A percentile compares a stretch with the other conserved stretches of the same genome.
These are phyloP conservation scores for Champsocephalus esox DNA, from an alignment of 2,797 vertebrate species.

Conservation along the genomic window DNA sequence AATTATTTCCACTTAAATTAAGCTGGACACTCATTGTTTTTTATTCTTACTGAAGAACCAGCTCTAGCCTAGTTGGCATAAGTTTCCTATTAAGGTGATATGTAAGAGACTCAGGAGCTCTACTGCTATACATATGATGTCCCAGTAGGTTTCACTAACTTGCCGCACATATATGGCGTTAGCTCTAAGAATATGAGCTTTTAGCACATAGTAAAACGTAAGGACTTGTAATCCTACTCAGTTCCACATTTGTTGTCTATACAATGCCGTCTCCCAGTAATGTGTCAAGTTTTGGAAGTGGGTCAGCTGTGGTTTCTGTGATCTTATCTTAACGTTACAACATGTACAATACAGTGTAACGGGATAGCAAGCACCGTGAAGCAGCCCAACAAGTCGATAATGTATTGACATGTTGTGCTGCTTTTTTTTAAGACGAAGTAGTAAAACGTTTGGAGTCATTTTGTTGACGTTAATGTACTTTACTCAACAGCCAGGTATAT, in stretches of 20 bases:
- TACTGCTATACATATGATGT: not conserved
- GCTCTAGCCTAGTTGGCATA: not conserved
- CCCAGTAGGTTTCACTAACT: not conserved
- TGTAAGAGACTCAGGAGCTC: not conserved
- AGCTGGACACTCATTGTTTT: too few species aligned
- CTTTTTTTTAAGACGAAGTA: not conserved
- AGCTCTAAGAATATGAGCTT: not conserved
- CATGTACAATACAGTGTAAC: not conserved
- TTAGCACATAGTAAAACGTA: not conserved
- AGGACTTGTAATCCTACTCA: not conserved
- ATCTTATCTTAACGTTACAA: conserved; percentile 18
- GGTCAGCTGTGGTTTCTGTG: conserved; percentile 28
- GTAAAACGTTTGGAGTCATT: too few species aligned
- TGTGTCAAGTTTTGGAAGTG: conserved; percentile 37
- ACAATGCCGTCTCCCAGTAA: conserved; percentile 1
- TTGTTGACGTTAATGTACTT: not conserved
- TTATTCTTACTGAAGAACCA: too few species aligned
- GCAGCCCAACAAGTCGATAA: not conserved
- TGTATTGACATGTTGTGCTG: not conserved
- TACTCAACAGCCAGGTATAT: not conserved
- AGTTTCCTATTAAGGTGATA: not conserved
- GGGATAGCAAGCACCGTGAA: not conserved
- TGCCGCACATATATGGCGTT: not conserved
- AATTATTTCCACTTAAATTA: too few species aligned
- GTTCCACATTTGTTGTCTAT: not conserved